Evolutionary conservation across 2,797 vertebrate genomes (phyloP).

Genomic region (Anomalospiza imberbis): DNA sequence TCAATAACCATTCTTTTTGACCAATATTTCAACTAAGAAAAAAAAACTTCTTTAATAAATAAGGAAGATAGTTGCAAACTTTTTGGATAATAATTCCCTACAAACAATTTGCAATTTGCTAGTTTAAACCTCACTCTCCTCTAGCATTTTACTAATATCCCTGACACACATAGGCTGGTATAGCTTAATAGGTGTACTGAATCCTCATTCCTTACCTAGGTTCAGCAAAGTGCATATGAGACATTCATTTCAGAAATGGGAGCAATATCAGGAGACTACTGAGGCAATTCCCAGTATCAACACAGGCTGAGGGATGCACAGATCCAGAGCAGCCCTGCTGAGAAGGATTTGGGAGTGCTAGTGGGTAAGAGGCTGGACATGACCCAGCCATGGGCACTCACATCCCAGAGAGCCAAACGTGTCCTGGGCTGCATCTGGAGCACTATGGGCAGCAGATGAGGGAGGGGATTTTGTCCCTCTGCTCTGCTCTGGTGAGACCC

Average conservation of each 20-base stretch:
- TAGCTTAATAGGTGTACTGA: background rate
- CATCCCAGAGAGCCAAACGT: background rate
- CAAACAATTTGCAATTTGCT: background rate
- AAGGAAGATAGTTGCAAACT: background rate
- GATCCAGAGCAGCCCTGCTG: rapidly evolving
- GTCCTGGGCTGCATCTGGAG: background rate
- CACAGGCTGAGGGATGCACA: rapidly evolving
- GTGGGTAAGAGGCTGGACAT: background rate
- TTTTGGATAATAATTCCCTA: background rate
- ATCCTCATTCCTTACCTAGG: background rate
- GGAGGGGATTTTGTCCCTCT: background rate
- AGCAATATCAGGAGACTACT: background rate
- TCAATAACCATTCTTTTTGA: background rate
- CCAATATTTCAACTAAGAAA: background rate
- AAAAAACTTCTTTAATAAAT: background rate
- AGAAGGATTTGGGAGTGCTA: rapidly evolving
- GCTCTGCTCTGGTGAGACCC: background rate
- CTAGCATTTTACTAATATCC: background rate
- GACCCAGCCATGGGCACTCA: rapidly evolving
- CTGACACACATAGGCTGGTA: background rate
- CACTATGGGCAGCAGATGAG: background rate
- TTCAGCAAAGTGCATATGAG: background rate
- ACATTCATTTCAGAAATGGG: background rate
- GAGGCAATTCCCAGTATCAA: rapidly evolving
- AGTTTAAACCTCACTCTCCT: background rate